These are phyloP conservation scores for Fregata magnificens DNA, from an alignment of 2,113 vertebrate species.

Conservation along the genomic window DNA sequence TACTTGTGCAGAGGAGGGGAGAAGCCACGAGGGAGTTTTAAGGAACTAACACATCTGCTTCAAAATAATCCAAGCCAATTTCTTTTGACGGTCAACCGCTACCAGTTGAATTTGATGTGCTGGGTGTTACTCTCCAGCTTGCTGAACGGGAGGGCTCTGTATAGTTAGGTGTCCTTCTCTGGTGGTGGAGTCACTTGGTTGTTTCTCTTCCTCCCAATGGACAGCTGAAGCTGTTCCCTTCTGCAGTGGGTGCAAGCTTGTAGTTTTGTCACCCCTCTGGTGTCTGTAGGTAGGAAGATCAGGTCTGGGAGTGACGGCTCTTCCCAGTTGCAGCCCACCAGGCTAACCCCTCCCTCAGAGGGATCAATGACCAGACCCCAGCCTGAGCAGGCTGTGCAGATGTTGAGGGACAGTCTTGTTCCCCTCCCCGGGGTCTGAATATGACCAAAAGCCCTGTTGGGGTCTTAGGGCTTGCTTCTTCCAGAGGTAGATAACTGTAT, in stretches of 20 bases:
- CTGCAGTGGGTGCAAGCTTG: not conserved
- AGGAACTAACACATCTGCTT: not conserved
- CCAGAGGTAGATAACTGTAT: not conserved
- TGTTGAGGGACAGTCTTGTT: not conserved
- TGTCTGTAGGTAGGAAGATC: not conserved
- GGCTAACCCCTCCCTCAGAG: not conserved
- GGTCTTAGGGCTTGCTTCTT: not conserved
- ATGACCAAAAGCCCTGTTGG: not conserved
- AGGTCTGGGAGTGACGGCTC: not conserved
- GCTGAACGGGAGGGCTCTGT: not conserved
- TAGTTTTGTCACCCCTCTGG: not conserved
- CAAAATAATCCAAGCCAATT: not conserved
- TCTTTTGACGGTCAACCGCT: not conserved
- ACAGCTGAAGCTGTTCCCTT: not conserved
- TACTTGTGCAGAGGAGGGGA: not conserved
- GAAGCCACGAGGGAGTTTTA: not conserved
- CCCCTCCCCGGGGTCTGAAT: not conserved
- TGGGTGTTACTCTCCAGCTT: not conserved
- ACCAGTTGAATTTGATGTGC: not conserved
- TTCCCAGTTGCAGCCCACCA: not conserved
- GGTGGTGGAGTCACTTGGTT: not conserved
- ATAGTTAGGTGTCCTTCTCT: not conserved
- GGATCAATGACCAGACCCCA: fast-evolving
- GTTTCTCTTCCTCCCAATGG: not conserved
- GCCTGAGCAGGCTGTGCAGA: not conserved